Percentiles rank a stretch among this genome's conserved stretches.
phyloP scores from a whole-genome alignment of 2,113 vertebrate species.

The Psettodes erumei region DNA sequence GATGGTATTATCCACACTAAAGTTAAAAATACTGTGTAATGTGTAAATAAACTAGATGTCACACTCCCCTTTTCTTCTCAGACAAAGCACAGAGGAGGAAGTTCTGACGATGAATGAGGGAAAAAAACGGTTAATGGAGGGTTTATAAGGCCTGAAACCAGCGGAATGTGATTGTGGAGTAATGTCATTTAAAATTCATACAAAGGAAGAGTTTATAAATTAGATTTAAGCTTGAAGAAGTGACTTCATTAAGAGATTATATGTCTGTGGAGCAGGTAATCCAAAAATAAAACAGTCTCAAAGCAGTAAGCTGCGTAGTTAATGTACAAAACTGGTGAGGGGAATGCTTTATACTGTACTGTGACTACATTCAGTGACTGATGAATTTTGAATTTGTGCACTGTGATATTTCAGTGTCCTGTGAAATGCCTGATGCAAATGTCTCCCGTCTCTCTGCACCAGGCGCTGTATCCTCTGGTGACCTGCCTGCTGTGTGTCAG shows the following conservation, averaged over 20 bases:
- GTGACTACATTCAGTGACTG: background rate
- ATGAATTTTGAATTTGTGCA: background rate
- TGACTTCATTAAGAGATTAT: background rate
- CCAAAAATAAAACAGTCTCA: background rate
- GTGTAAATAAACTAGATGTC: background rate
- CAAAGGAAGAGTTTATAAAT: background rate
- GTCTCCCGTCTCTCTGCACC: constrained; percentile 46
- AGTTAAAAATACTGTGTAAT: background rate
- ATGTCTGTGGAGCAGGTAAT: background rate
- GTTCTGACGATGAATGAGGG: background rate
- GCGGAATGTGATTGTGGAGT: background rate
- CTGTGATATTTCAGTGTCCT: too few relatives aligned
- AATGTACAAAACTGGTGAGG: background rate
- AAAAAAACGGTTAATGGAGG: background rate
- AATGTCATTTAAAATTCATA: too few relatives aligned
- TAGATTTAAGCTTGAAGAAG: background rate
- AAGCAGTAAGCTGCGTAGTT: background rate
- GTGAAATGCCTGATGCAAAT: background rate
- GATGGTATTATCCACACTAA: background rate
- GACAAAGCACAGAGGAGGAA: background rate
- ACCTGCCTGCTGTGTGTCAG: constrained; percentile 98
- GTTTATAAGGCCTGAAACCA: background rate
- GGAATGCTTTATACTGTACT: background rate
- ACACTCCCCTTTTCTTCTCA: background rate
- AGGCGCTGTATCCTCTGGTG: constrained; percentile 97